Evolutionary conservation across 2,113 vertebrate genomes (phyloP), one percentile per base, ranked within the genome.

Genomic region (Hydrolagus affinis): DNA sequence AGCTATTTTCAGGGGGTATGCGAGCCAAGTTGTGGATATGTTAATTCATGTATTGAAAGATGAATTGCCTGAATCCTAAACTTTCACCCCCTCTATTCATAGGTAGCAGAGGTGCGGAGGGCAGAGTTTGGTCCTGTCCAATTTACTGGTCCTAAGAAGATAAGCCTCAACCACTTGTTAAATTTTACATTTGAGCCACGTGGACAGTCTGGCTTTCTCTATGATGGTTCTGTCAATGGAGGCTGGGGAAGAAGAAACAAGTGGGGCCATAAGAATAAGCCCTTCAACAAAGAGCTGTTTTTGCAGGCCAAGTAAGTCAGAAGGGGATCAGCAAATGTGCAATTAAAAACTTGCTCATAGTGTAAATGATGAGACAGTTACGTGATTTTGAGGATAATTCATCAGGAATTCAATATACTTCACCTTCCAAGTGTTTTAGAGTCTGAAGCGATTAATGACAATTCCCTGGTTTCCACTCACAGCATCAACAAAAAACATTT

Each of bases 111-210:
- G 93, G 95, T 94, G 88, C 95, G 92, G 88, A 95, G 96, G 96
- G 97, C 97, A 88, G 97, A 99, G 93, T 98, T 98, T 91, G 97
- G 97, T 95, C 95, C 98, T 95, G 98, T 97, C 95, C 96, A 99
- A 0, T 96, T 96, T 91, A 94, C 97, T 93, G 98, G 98, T 93
- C 97, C 96, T 87, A 99, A 97, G 93, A 99, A 99, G 92, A 97
- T 99, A 90, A 99, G 94, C 88, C 89, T 99, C 89, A 99, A 99
- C 92, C 98, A 99, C 92, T 94, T 99, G 92, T 88, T 99, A 90
- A 99, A 99, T 91, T 99, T 99, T 88, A 97, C 97, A 30, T 99
- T 98, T 94, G 98, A 99, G 90, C 98, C 97, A 71, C 96, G 98
- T 86, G 97, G 96, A 88, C 95, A 94, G 25, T 86, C 92, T 23